Evolutionary conservation across 2,113 vertebrate genomes (phyloP), one percentile per base, ranked within the genome.

Genomic region (Etheostoma spectabile): DNA sequence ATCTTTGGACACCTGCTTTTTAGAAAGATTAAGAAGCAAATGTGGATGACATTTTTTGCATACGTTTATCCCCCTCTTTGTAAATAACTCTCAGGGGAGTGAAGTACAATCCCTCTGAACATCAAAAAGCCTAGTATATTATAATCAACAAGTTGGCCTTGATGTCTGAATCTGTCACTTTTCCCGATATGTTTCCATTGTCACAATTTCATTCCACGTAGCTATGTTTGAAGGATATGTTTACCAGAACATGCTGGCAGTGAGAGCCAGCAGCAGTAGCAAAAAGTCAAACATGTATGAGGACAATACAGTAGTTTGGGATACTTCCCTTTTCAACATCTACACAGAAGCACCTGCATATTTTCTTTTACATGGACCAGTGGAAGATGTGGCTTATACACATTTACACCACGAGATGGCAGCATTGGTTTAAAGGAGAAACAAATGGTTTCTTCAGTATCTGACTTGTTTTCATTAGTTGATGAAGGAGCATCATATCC

Each of bases 321-420:
- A 3, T 72, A 4, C 52, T 51, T 27, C 16, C 24, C n/a, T 30
- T 5, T 6, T 56, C 15, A 56, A 30, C 5, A 72, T 38, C 59
- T 48, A 55, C 18, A 79, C 13, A 71, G 27, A 59, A 1, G 6
- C 11, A 62, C 1, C 18, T 45, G 21, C 15, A 5, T 16, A 45
- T 51, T n/a, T 35, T 15, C 19, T n/a, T 77, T 30, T 10, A 27
- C 8, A 12, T 21, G 3, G 22, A 27, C 1, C 38, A 52, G 15
- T 53, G 15, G 15, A 62, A 45, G 6, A 51, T 3, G 2, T 16
- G 15, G 22, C 45, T 19, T 53, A 0, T 57, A 62, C 66, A 85
- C 6, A 77, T 76, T n/a, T 73, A 33, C 8, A 73, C 88, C 93
- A 90, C 91, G 88, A 92, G 93, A 89, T 91, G 92, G 27, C 80